These are phyloP conservation scores for Chelidonichthys spinosus DNA, from an alignment of 2,797 vertebrate genomes.

Conservation along the genomic window DNA sequence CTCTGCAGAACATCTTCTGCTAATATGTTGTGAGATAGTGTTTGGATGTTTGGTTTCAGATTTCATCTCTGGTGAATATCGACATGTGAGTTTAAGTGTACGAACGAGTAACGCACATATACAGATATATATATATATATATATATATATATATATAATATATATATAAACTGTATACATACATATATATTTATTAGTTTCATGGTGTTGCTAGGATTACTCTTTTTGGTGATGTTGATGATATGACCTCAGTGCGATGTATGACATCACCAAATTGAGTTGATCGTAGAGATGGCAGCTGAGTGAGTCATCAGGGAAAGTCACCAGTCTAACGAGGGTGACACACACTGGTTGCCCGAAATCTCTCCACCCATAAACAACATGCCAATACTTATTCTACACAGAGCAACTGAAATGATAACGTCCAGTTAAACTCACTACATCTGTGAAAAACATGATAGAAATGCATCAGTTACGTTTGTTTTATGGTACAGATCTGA, in stretches of 20 bases:
- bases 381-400: background rate
- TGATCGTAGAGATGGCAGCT: conserved; percentile 35
- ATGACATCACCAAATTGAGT: conserved; percentile 69
- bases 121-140: background rate
- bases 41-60: conserved; percentile 30
- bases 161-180: no score
- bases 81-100: background rate
- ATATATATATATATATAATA: background rate
- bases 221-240: conserved; percentile 49
- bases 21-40: conserved; percentile 27
- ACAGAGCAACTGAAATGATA: background rate
- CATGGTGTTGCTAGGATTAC: conserved; percentile 50
- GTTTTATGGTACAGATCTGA: background rate
- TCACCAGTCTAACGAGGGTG: conserved; percentile 20
- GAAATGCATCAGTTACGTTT: background rate
- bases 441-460: background rate
- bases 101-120: background rate
- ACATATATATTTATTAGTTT: background rate
- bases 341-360: conserved; percentile 21
- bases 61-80: conserved; percentile 28
- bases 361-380: background rate
- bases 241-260: conserved; percentile 50
- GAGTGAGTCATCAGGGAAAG: conserved; percentile 61
- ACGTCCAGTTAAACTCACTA: background rate
- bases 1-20: conserved; percentile 25